Conservation (phyloP, 2,888 invertebrate genomes). For the Petrophora chlorosata region DNA sequence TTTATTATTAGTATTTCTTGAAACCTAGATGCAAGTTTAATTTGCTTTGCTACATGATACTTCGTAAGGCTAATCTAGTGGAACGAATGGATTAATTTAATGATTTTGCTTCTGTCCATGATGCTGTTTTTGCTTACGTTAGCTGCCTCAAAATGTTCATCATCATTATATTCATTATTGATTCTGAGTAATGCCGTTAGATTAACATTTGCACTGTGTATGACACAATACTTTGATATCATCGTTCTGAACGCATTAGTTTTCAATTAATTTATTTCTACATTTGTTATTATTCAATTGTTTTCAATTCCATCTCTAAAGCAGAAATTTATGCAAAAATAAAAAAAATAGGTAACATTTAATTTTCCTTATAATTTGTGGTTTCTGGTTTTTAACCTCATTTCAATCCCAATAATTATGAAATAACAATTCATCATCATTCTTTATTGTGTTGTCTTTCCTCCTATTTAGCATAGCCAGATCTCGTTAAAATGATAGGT, state of each 20-base stretch:
- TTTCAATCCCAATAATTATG: not conserved
- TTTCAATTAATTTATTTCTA: too few relatives aligned
- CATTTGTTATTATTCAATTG: too few relatives aligned
- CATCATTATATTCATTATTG: conserved; percentile 21
- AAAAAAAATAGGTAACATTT: not conserved
- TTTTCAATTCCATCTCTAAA: not conserved
- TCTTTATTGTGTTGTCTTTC: not conserved
- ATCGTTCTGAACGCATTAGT: not conserved
- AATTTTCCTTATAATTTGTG: conserved; percentile 3
- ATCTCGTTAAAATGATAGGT: too few relatives aligned
- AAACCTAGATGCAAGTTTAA: conserved; percentile 7
- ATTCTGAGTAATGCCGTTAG: conserved; percentile 24
- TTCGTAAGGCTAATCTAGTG: conserved; percentile 18
- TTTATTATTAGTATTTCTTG: conserved; percentile 5
- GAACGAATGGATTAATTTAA: conserved; percentile 44
- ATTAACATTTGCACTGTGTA: conserved; percentile 10
- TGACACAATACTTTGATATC: not conserved
- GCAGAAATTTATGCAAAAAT: not conserved
- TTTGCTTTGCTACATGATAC: conserved; percentile 22
- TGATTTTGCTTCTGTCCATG: conserved; percentile 20
- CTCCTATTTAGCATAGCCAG: too few relatives aligned
- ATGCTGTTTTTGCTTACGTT: conserved; percentile 17
- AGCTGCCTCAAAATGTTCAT: conserved; percentile 16
- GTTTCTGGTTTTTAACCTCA: conserved; percentile 1
- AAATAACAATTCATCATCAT: conserved; percentile 16